phyloP scores from a whole-genome alignment of 2,113 vertebrate genomes.

The Dicaeum eximium region DNA sequence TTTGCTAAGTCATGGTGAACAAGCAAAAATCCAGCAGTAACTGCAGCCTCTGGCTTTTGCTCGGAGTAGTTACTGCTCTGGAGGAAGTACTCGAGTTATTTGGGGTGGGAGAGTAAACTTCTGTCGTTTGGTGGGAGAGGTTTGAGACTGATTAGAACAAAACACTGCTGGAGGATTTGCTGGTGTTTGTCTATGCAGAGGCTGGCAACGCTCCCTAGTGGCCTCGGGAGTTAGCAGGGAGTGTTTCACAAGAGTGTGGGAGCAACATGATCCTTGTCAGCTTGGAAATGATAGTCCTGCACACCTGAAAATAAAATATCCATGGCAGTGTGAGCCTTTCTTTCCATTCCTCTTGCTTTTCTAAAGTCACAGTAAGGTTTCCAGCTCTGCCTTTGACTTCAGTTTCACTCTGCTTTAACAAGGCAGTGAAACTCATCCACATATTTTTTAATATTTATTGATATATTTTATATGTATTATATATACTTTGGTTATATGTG shows the following conservation, averaged over 20 bases:
- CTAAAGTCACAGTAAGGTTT: background rate
- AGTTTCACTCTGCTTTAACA: background rate
- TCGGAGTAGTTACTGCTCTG: background rate
- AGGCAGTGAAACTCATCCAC: background rate
- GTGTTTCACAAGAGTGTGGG: background rate
- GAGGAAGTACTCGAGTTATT: background rate
- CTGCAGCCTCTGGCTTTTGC: slow-evolving; percentile 13
- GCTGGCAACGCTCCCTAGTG: slow-evolving; percentile 63
- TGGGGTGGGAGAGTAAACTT: background rate
- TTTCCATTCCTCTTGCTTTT: background rate
- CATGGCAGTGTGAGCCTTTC: background rate
- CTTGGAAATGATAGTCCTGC: background rate
- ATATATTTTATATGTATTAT: background rate
- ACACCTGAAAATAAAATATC: background rate
- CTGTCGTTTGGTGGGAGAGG: background rate
- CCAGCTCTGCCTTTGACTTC: background rate
- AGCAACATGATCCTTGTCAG: background rate
- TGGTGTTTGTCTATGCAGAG: background rate
- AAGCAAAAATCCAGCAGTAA: slow-evolving; percentile 5
- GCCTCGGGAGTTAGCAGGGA: background rate
- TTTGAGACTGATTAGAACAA: background rate
- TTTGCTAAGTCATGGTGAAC: slow-evolving; percentile 59
- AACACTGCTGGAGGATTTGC: background rate
- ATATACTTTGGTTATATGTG: background rate
- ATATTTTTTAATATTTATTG: background rate